phyloP scores from a whole-genome alignment of 2,113 vertebrate species.

The Channa argus region DNA sequence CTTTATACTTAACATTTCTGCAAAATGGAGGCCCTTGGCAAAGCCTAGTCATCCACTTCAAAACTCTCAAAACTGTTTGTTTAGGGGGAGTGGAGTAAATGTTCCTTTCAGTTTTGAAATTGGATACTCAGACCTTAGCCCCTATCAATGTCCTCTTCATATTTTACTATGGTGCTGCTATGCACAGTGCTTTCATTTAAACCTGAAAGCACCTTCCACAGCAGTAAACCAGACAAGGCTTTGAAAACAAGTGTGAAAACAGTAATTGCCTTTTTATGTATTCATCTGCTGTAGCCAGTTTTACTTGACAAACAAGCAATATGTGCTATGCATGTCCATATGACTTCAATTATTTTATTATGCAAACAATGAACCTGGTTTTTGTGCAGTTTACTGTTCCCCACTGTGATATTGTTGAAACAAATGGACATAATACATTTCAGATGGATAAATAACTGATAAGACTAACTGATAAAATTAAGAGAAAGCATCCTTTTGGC shows the following conservation, averaged over 20 bases:
- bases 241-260: constrained; percentile 57
- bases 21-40: constrained; percentile 3
- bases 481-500: not conserved
- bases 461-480: not conserved
- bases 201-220: constrained; percentile 46
- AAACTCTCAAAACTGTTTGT: constrained; percentile 14
- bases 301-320: constrained; percentile 54
- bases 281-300: constrained; percentile 46
- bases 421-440: constrained; percentile 1
- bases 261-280: constrained; percentile 72
- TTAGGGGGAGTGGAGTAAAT: constrained; percentile 29
- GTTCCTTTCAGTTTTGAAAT: constrained; percentile 44
- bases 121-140: constrained; percentile 35
- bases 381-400: constrained; percentile 3
- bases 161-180: constrained; percentile 37
- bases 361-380: constrained; percentile 2
- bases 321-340: constrained; percentile 56
- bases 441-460: not conserved
- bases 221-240: constrained; percentile 47
- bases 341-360: constrained; percentile 36
- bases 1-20: too few relatives aligned
- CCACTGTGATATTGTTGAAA: not conserved
- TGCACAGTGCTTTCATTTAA: constrained; percentile 27
- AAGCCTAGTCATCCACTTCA: constrained; percentile 6
- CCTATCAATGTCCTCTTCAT: constrained; percentile 31